phyloP scores from a whole-genome alignment of 2,113 vertebrate species.

The Phocoena phocoena region DNA sequence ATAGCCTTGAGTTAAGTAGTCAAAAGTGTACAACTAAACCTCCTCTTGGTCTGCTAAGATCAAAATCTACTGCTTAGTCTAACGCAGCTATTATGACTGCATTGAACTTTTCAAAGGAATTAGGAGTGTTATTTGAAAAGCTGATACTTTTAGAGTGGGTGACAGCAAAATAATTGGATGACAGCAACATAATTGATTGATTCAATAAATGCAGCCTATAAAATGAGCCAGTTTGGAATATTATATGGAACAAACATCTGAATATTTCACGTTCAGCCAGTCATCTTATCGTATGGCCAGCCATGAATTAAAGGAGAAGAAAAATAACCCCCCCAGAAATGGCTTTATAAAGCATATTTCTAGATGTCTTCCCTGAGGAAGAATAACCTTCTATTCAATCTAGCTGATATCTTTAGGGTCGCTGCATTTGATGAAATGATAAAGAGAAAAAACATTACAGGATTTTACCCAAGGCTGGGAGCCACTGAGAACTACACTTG shows the following conservation, averaged over 20 bases:
- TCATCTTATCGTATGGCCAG: constrained; percentile 1
- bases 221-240: constrained; percentile 35
- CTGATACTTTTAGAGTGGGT: neutral
- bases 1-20: constrained; percentile 45
- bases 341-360: constrained; percentile 61
- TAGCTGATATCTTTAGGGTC: constrained; percentile 57
- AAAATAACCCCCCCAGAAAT: constrained; percentile 59
- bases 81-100: neutral
- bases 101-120: constrained; percentile 47
- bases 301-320: constrained; percentile 41
- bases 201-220: neutral
- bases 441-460: constrained; percentile 25
- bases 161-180: constrained; percentile 40
- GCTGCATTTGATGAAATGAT: constrained; percentile 72
- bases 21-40: constrained; percentile 44
- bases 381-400: constrained; percentile 70
- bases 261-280: constrained; percentile 27
- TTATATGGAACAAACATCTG: constrained; percentile 16
- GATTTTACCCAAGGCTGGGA: constrained; percentile 51
- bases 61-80: constrained; percentile 21
- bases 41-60: constrained; percentile 33
- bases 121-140: constrained; percentile 63
- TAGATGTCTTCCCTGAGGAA: constrained; percentile 66
- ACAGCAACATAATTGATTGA: neutral
- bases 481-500: constrained; percentile 13